Conservation (phyloP, 2,113 vertebrate species). For the Bos javanicus region DNA sequence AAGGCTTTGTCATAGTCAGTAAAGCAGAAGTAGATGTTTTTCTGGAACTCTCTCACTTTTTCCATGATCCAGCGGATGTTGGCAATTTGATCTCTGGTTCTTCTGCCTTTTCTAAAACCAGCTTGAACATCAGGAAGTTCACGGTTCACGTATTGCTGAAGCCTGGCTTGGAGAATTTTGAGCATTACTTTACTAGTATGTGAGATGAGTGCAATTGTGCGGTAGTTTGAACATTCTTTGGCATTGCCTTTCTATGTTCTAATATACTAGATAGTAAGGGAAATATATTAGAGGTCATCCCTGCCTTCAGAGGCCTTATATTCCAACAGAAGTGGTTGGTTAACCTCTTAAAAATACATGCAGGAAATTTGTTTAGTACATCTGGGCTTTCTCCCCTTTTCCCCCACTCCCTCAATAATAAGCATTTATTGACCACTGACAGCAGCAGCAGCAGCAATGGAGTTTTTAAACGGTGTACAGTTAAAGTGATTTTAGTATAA, state of each 20-base stretch:
- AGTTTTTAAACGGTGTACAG: background rate
- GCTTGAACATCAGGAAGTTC: too few relatives aligned
- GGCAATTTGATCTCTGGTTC: too few relatives aligned
- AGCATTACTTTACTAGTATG: too few relatives aligned
- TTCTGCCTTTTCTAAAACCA: too few relatives aligned
- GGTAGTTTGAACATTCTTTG: too few relatives aligned
- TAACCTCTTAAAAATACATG: background rate
- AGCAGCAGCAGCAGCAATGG: background rate
- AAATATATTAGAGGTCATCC: background rate
- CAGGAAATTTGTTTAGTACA: background rate
- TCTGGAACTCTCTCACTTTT: too few relatives aligned
- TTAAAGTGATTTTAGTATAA: background rate
- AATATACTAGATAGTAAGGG: background rate
- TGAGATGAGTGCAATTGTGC: too few relatives aligned
- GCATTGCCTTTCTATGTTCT: background rate
- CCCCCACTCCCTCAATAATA: background rate
- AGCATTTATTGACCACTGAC: background rate
- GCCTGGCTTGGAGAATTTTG: too few relatives aligned
- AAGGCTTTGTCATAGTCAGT: too few relatives aligned
- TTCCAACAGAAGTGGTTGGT: background rate
- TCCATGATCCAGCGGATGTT: too few relatives aligned
- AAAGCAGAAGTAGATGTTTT: too few relatives aligned
- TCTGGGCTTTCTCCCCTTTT: background rate
- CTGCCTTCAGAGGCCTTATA: background rate
- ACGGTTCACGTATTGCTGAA: too few relatives aligned